Base-by-base conservation (phyloP, 1,140 invertebrate species). In the Bombus vancouverensis region DNA sequence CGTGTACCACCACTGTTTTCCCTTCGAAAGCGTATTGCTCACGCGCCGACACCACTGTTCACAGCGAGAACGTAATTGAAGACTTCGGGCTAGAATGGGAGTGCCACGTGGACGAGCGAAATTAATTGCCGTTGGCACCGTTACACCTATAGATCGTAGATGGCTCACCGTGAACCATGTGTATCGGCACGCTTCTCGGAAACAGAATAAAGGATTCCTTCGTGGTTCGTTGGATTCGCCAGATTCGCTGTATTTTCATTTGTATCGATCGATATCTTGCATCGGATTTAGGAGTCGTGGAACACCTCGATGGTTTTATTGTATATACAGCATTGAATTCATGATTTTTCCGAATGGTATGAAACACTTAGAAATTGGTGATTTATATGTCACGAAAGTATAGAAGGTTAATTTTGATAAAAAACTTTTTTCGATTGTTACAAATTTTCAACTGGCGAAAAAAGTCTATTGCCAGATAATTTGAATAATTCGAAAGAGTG, bases 51-150 rank as follows among this genome's bases (percentile, higher is more conserved):
- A 70, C 59, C 59, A 37, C 74, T 53, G 88, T 66, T 88, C 87
- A 37, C 80, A 62, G 47, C 71, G 59, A n/a, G 65, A 34, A 32
- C 53, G 89, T 92, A 92, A 92, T 93, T 91, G 92, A 92, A 92
- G 92, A 92, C 90, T 92, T 77, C 84, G 89, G 89, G 91, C 89
- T 88, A 89, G 92, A 92, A 93, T 91, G 90, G 91, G 86, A 88
- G 91, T 89, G 89, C 90, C 91, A 91, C 91, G 90, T 91, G 91
- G 90, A 87, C 88, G 83, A 83, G 86, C 74, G 83, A 92, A 92
- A 93, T 93, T 92, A 92, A 93, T 92, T 91, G 88, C 82, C 75
- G 89, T 72, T 71, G 74, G 87, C 82, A 88, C 90, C 90, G 90
- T 92, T 92, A 90, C 83, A 34, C 65, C 82, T 77, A 81, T 85